A percentile compares a stretch with the other conserved stretches of the same genome.
phyloP scores from a whole-genome alignment of 2,113 vertebrate genomes.

The Rhipidura dahli region DNA sequence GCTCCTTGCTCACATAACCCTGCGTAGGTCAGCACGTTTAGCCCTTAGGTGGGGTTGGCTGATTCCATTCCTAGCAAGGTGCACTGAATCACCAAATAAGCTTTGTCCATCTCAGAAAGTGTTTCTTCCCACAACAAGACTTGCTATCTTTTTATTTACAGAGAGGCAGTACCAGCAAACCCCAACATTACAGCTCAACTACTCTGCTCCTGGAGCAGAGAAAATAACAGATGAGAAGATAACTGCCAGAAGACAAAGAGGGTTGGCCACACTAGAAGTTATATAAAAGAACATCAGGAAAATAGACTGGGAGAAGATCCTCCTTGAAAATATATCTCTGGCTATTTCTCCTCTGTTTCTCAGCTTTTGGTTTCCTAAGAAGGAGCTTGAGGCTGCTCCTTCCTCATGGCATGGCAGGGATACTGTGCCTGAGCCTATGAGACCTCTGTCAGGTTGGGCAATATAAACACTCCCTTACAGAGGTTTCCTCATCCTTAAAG shows the following conservation, averaged over 20 bases:
- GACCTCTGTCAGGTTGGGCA: neutral
- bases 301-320: neutral
- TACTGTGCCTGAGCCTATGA: neutral
- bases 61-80: neutral
- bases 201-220: neutral
- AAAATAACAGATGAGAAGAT: neutral
- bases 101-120: neutral
- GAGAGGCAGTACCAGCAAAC: neutral
- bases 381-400: neutral
- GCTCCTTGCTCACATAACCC: neutral
- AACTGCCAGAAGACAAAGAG: neutral
- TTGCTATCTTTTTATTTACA: neutral
- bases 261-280: neutral
- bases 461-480: neutral
- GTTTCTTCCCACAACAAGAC: neutral
- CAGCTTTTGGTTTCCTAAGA: neutral
- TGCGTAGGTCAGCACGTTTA: neutral
- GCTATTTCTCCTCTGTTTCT: neutral
- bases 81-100: neutral
- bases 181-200: neutral
- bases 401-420: neutral
- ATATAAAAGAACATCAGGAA: neutral
- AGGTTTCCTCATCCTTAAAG: neutral
- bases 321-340: neutral
- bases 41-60: neutral